A percentile compares a stretch with the other conserved stretches of the same genome.
phyloP scores from a whole-genome alignment of 2,888 invertebrate species.

The Mesochorus sp. region DNA sequence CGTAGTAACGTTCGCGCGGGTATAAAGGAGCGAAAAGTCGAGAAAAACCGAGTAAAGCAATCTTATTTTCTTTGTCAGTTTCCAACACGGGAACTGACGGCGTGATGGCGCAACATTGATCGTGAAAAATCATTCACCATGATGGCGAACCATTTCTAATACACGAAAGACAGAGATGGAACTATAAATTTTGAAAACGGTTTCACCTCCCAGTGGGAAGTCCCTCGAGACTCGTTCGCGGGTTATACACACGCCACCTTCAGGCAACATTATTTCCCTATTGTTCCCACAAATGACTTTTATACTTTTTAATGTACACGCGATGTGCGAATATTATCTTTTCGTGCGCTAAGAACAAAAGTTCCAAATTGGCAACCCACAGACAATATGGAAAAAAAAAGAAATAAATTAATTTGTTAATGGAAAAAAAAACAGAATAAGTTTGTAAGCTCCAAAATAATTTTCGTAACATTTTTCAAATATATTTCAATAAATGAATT shows the following conservation, averaged over 20 bases:
- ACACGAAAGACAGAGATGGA: constrained; percentile 29
- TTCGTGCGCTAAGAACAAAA: neutral
- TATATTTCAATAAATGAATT: too few species aligned
- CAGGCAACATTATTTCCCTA: constrained; percentile 49
- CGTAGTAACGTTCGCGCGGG: neutral
- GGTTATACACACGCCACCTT: constrained; percentile 14
- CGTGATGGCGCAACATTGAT: constrained; percentile 73
- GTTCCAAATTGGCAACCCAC: too few species aligned
- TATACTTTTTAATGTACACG: constrained; percentile 28
- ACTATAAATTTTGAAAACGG: constrained; percentile 57
- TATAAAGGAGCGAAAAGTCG: constrained; percentile 1
- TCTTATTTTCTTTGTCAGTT: constrained; percentile 39
- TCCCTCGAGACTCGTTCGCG: constrained; percentile 43
- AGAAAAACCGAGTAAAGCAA: constrained; percentile 34
- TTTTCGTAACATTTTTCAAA: too few species aligned
- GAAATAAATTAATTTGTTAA: too few species aligned
- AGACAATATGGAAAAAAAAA: too few species aligned
- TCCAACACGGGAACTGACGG: constrained; percentile 61
- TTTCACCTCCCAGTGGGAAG: constrained; percentile 66
- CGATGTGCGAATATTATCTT: constrained; percentile 31
- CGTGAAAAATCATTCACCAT: constrained; percentile 46
- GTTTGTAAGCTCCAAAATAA: too few species aligned
- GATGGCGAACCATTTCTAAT: constrained; percentile 13
- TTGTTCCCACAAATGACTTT: constrained; percentile 53
- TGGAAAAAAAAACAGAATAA: too few species aligned